Evolutionary conservation across 2,113 vertebrate genomes (phyloP).

Genomic region (Dasyurus viverrinus): DNA sequence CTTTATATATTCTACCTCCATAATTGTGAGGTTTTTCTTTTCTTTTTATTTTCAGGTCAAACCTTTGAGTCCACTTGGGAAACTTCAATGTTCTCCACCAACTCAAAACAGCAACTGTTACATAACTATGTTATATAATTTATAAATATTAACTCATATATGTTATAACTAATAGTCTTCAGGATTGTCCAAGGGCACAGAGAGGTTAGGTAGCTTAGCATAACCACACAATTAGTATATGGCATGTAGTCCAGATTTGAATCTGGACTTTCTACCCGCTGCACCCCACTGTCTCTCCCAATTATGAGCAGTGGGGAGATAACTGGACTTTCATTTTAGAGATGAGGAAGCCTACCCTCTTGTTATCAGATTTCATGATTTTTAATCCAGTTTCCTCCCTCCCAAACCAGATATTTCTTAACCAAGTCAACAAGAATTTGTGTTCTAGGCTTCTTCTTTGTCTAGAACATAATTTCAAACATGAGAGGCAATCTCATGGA

Average conservation of each 20-base stretch:
- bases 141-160: too few species aligned
- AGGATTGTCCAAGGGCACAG: background rate
- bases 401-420: background rate
- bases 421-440: background rate
- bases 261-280: background rate
- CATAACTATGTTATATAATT: background rate
- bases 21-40: background rate
- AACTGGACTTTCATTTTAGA: background rate
- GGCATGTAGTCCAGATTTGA: background rate
- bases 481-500: background rate
- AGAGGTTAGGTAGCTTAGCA: background rate
- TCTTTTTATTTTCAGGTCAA: background rate
- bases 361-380: background rate
- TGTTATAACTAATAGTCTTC: background rate
- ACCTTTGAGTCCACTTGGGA: background rate
- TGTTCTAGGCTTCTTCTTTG: background rate
- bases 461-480: background rate
- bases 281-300: background rate
- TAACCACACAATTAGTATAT: background rate
- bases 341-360: background rate
- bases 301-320: background rate
- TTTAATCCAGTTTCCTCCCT: background rate
- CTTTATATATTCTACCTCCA: background rate
- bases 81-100: background rate
- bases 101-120: background rate